A percentile compares a stretch with the other conserved stretches of the same genome.
These are phyloP conservation scores for Halichondria panicea DNA, from an alignment of 37 sponge, comb jelly and placozoan genomes.

Conservation along the genomic window DNA sequence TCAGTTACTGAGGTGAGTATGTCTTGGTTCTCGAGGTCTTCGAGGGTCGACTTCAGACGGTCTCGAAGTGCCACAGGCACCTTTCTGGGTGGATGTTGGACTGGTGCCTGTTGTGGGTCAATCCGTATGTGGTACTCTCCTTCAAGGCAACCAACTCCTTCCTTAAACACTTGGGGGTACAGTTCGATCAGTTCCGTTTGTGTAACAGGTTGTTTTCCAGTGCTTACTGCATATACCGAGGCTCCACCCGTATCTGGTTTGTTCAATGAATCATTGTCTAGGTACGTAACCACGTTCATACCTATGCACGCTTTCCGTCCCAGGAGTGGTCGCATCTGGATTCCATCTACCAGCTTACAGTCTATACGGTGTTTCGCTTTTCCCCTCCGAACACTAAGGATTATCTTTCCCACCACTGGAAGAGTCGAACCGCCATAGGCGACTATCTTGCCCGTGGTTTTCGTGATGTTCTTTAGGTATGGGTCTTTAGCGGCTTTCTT, in stretches of 20 bases:
- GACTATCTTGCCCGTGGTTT: background rate
- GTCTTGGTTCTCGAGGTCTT: slow-evolving; percentile 3
- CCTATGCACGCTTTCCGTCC: slow-evolving; percentile 32
- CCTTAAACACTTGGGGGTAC: slow-evolving; percentile 8
- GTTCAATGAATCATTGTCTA: slow-evolving; percentile 28
- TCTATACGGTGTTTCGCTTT: slow-evolving; percentile 1
- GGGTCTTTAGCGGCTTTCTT: slow-evolving; percentile 30
- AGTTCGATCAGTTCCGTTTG: slow-evolving; percentile 2
- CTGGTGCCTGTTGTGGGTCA: background rate
- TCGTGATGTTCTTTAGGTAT: slow-evolving; percentile 1
- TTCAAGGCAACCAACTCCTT: slow-evolving; percentile 17
- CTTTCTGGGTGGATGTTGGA: slow-evolving; percentile 33
- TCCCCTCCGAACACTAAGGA: slow-evolving; percentile 5
- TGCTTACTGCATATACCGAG: background rate
- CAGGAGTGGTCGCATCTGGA: slow-evolving; percentile 18
- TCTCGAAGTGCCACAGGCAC: slow-evolving; percentile 43
- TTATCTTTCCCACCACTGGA: slow-evolving; percentile 29
- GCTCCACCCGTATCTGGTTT: slow-evolving; percentile 4
- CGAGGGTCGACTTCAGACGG: slow-evolving; percentile 11
- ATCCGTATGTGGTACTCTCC: slow-evolving; percentile 42
- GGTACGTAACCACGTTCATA: slow-evolving; percentile 23
- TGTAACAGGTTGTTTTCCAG: background rate
- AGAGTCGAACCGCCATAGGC: slow-evolving; percentile 37
- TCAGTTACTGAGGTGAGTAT: slow-evolving; percentile 22
- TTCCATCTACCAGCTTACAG: slow-evolving; percentile 18